Percentiles rank a stretch among this genome's conserved stretches.
These are phyloP conservation scores for Nasonia vitripennis DNA, from an alignment of 1,140 invertebrate genomes.

Conservation along the genomic window DNA sequence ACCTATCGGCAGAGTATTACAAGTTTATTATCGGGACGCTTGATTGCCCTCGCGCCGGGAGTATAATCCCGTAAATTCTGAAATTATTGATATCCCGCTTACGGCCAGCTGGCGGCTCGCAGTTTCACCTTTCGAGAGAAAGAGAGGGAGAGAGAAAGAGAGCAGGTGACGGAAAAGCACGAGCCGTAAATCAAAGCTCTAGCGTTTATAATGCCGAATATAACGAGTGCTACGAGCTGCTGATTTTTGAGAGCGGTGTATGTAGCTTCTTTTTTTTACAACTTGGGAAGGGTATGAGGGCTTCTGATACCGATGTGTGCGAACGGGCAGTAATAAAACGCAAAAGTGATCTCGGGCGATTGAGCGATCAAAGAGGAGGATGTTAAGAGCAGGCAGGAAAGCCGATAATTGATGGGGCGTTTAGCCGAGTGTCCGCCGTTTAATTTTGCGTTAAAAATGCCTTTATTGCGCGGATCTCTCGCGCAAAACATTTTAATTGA, in stretches of 20 bases:
- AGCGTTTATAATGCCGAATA: conserved; percentile 30
- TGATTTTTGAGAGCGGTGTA: conserved; percentile 18
- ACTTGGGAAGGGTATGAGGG: background rate
- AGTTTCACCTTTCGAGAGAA: background rate
- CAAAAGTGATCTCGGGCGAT: conserved; percentile 6
- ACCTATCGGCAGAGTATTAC: background rate
- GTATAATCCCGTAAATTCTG: conserved; percentile 47
- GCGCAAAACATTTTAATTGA: conserved; percentile 11
- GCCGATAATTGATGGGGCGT: conserved; percentile 32
- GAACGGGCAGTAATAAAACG: background rate
- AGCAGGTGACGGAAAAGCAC: conserved; percentile 47
- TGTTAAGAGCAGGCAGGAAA: background rate
- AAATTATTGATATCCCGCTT: conserved; percentile 34
- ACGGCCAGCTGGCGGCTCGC: conserved; percentile 16
- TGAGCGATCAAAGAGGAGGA: background rate
- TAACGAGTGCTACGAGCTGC: conserved; percentile 31
- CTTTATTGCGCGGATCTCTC: background rate
- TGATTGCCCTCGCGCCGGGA: background rate
- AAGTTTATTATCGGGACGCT: conserved; percentile 3
- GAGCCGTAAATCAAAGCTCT: conserved; percentile 35
- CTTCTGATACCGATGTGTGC: too few species aligned
- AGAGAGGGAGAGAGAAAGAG: background rate
- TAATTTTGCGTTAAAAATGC: conserved; percentile 9
- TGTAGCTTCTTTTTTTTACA: background rate
- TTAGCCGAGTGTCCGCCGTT: background rate